Conservation (phyloP, 1,140 invertebrate species). For the Pararge aegeria region DNA sequence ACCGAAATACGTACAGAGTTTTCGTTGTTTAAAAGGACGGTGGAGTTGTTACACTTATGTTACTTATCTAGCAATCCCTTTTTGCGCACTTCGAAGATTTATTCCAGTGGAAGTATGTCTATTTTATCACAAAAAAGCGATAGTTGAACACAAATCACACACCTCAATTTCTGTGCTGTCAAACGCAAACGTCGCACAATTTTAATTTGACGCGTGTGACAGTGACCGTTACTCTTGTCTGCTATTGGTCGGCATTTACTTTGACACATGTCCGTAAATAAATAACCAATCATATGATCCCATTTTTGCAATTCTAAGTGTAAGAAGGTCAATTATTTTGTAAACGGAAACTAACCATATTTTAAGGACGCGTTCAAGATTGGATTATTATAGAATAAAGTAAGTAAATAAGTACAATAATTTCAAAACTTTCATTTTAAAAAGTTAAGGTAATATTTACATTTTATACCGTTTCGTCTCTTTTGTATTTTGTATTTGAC, state of each 20-base stretch:
- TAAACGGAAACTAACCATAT: neutral
- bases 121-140: neutral
- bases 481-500: too few species aligned
- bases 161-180: neutral
- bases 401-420: too few species aligned
- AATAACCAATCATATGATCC: neutral
- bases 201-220: neutral
- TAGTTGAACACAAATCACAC: neutral
- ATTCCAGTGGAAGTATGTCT: neutral
- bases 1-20: constrained; percentile 43
- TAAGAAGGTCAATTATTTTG: neutral
- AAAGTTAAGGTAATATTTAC: too few species aligned
- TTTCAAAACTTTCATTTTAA: too few species aligned
- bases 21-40: constrained; percentile 24
- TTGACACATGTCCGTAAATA: neutral
- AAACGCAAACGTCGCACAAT: neutral
- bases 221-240: neutral
- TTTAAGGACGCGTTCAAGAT: neutral
- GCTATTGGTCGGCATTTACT: neutral
- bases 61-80: neutral
- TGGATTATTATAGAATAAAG: too few species aligned
- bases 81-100: neutral
- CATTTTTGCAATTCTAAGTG: neutral
- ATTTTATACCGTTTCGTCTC: too few species aligned
- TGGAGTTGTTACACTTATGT: neutral